phyloP scores from a whole-genome alignment of 2,888 invertebrate species.

The Aporophyla lueneburgensis region DNA sequence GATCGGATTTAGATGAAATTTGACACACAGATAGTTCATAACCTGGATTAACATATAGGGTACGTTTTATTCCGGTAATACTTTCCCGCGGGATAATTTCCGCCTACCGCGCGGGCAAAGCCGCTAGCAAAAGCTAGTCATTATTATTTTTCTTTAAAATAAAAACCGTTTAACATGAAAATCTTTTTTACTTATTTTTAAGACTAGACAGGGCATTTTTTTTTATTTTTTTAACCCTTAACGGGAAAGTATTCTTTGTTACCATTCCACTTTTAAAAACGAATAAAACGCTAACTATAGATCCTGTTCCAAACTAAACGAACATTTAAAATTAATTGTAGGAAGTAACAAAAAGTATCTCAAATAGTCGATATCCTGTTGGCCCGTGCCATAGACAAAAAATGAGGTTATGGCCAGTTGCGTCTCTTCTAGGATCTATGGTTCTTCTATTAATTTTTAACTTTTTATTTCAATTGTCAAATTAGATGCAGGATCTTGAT shows the following conservation, averaged over 20 bases:
- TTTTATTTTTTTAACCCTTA: too few relatives aligned
- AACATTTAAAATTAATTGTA: conserved; percentile 57
- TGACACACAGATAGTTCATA: too few relatives aligned
- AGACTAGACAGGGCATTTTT: background rate
- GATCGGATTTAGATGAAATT: too few relatives aligned
- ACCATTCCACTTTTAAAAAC: background rate
- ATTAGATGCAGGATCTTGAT: conserved; percentile 13
- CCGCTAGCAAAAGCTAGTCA: background rate
- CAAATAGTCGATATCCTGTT: conserved; percentile 67
- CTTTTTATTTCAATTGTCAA: conserved; percentile 40
- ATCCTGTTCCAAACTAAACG: conserved; percentile 42
- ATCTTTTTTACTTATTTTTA: too few relatives aligned
- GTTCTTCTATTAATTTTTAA: conserved; percentile 46
- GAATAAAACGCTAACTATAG: conserved; percentile 17
- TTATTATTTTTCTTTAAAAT: too few relatives aligned
- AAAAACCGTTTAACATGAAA: too few relatives aligned
- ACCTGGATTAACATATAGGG: too few relatives aligned
- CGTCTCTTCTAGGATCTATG: conserved; percentile 62
- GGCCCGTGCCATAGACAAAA: conserved; percentile 69
- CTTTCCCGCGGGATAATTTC: too few relatives aligned
- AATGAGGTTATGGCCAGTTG: conserved; percentile 58
- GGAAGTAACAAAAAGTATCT: conserved; percentile 64
- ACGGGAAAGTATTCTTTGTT: background rate
- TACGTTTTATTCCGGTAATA: too few relatives aligned
- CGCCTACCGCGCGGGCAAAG: too few relatives aligned